A percentile compares a stretch with the other conserved stretches of the same genome.
phyloP scores from a whole-genome alignment of 2,797 vertebrate genomes.

The Smutsia gigantea region DNA sequence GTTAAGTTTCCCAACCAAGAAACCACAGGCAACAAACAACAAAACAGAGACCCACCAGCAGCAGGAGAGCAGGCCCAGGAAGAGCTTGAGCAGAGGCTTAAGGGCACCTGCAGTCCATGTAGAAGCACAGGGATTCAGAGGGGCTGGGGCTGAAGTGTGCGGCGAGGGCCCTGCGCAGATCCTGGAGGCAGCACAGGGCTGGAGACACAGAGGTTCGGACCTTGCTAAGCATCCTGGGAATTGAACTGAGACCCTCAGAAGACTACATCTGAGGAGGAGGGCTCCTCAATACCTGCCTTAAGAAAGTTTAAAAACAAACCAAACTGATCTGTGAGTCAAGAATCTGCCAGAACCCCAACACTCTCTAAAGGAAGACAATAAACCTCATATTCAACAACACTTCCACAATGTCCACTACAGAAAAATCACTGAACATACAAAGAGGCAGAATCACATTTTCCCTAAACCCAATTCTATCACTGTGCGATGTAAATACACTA shows the following conservation, averaged over 20 bases:
- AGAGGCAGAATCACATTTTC: neutral
- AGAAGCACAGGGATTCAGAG: neutral
- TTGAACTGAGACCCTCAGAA: neutral
- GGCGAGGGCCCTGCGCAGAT: neutral
- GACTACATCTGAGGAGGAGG: neutral
- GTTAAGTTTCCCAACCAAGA: neutral
- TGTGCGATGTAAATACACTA: slow-evolving; percentile 35
- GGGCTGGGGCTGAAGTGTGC: neutral
- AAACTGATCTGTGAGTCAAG: neutral
- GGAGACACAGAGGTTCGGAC: neutral
- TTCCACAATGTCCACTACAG: neutral
- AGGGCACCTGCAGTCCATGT: neutral
- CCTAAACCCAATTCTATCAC: neutral
- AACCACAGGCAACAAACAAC: neutral
- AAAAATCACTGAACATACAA: neutral
- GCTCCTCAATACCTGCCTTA: neutral
- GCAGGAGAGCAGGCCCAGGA: neutral
- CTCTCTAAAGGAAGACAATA: slow-evolving; percentile 6
- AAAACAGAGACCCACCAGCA: neutral
- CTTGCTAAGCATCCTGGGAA: neutral
- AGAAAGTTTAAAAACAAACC: slow-evolving; percentile 4
- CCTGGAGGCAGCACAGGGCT: neutral
- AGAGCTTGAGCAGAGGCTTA: neutral
- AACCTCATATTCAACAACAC: neutral
- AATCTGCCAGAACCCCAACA: neutral